These are phyloP conservation scores for Brachionus manjavacas DNA, from an alignment of 1,140 invertebrate genomes.

Conservation along the genomic window DNA sequence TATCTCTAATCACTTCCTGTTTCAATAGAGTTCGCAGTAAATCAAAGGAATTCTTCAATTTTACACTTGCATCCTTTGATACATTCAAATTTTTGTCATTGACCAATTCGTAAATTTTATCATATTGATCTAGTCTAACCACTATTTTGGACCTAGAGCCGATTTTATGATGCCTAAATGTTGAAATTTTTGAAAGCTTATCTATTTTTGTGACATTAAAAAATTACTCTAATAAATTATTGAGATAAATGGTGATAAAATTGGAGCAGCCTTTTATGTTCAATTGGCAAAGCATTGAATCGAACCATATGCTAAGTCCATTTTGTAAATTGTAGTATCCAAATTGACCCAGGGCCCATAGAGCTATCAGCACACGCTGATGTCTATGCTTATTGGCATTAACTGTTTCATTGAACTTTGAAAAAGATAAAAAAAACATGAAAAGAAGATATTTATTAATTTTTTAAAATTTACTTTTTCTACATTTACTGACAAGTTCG, in stretches of 20 bases:
- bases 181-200: not conserved
- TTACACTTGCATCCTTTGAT: not conserved
- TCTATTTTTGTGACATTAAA: not conserved
- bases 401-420: not conserved
- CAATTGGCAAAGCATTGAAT: not conserved
- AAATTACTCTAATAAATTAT: not conserved
- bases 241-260: not conserved
- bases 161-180: not conserved
- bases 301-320: not conserved
- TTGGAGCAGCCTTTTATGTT: constrained; percentile 8
- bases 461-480: not conserved
- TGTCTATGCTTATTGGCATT: constrained; percentile 24
- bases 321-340: constrained; percentile 8
- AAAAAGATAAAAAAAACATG: not conserved
- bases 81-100: constrained; percentile 3
- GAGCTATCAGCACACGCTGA: not conserved
- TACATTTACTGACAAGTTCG: not conserved
- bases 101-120: not conserved
- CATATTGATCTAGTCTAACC: not conserved
- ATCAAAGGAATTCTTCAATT: not conserved
- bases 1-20: not conserved
- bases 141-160: not conserved
- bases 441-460: not conserved
- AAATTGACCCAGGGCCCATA: constrained; percentile 13
- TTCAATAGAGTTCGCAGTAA: not conserved